Conservation (phyloP, 2,113 vertebrate genomes). For the Phodopus roborovskii region DNA sequence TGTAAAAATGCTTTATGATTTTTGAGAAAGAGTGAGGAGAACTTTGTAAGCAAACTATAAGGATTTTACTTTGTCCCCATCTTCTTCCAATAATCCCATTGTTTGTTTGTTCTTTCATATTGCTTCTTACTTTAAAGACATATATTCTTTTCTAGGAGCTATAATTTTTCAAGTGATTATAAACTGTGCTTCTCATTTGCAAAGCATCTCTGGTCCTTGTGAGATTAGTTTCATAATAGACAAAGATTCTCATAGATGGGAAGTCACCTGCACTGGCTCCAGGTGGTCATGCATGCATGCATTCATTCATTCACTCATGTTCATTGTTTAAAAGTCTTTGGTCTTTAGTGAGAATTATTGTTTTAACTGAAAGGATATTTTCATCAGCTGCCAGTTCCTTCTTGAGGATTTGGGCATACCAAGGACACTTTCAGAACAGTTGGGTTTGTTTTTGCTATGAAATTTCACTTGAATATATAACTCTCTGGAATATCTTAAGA, state of each 20-base stretch:
- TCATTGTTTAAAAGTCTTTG: background rate
- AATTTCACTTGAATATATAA: background rate
- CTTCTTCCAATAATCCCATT: background rate
- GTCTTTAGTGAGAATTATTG: background rate
- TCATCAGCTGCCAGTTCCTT: background rate
- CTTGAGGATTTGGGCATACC: background rate
- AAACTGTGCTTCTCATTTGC: background rate
- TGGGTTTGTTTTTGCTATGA: background rate
- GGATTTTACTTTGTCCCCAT: constrained; percentile 3
- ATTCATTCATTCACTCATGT: background rate
- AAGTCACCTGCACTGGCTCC: background rate
- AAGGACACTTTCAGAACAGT: background rate
- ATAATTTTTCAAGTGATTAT: background rate
- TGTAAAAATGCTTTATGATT: constrained; percentile 20
- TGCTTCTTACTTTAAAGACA: background rate
- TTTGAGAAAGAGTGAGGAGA: background rate
- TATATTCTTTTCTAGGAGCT: background rate
- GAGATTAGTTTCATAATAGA: background rate
- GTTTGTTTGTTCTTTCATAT: background rate
- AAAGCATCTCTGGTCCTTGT: constrained; percentile 6
- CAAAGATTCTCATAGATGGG: background rate
- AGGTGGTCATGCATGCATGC: background rate
- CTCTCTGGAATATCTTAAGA: background rate
- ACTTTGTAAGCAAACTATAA: background rate
- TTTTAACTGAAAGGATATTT: background rate